A percentile compares a stretch with the other conserved stretches of the same genome.
Conservation (phyloP, 2,797 vertebrate genomes). For the Adrianichthys oophorus region DNA sequence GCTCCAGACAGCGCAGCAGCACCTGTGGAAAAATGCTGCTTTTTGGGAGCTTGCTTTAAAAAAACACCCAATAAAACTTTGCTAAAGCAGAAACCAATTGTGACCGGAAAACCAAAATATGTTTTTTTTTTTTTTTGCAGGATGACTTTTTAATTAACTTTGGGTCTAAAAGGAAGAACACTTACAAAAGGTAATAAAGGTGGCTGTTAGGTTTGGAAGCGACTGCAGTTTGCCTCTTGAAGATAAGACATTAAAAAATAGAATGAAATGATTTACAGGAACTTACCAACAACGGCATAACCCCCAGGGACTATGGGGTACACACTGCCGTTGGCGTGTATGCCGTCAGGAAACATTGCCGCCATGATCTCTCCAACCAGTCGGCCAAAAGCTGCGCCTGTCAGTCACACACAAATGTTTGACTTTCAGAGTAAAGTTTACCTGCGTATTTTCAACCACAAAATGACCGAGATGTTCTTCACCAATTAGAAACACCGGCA, state of each 20-base stretch:
- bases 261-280: not conserved
- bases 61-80: constrained; percentile 4
- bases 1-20: constrained; percentile 93
- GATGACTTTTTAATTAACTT: constrained; percentile 32
- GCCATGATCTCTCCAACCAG: constrained; percentile 97
- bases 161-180: constrained; percentile 9
- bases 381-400: constrained; percentile 96
- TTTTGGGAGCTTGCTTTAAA: constrained; percentile 13
- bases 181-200: constrained; percentile 49
- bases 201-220: not conserved
- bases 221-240: not conserved
- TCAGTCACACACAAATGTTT: constrained; percentile 31
- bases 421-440: not conserved
- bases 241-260: not conserved
- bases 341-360: constrained; percentile 92
- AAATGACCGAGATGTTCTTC: constrained; percentile 47
- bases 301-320: constrained; percentile 96
- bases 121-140: not conserved
- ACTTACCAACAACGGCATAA: constrained; percentile 94
- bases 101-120: too few relatives aligned
- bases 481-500: constrained; percentile 98
- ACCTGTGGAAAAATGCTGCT: constrained; percentile 67
- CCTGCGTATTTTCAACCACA: not conserved
- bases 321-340: constrained; percentile 87
- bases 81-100: too few relatives aligned